A percentile compares a stretch with the other conserved stretches of the same genome.
Conservation (phyloP, 1,140 invertebrate genomes). For the Drosophila oshimai region DNA sequence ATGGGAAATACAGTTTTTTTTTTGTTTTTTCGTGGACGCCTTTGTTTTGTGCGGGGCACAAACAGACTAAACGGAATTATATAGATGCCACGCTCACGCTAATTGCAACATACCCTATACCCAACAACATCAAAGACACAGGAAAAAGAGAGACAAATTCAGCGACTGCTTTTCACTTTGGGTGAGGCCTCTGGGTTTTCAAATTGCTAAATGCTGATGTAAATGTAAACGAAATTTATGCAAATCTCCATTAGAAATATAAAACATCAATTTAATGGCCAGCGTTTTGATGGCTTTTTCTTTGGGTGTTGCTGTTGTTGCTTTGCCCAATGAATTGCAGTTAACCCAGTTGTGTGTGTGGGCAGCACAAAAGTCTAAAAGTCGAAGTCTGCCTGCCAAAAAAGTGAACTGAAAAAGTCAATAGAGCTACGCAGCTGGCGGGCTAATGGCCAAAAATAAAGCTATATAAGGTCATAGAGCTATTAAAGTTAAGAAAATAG, state of each 20-base stretch:
- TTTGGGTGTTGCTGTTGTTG: neutral
- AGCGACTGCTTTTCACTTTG: constrained; percentile 58
- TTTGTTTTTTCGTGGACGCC: constrained; percentile 54
- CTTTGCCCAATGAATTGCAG: constrained; percentile 44
- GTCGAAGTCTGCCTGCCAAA: constrained; percentile 36
- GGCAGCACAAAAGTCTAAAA: no score
- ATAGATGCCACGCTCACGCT: constrained; percentile 74
- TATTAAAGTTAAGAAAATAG: neutral
- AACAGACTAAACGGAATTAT: constrained; percentile 75
- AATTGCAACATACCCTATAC: constrained; percentile 64
- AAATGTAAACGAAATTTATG: constrained; percentile 54
- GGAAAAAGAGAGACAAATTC: constrained; percentile 20
- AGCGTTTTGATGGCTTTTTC: constrained; percentile 43
- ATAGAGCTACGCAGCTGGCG: neutral
- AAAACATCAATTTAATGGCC: constrained; percentile 57
- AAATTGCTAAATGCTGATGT: constrained; percentile 11
- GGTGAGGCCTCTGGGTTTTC: constrained; percentile 38
- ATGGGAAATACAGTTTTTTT: constrained; percentile 67
- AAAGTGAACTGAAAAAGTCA: constrained; percentile 20
- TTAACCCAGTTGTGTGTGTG: constrained; percentile 53
- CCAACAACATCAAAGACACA: constrained; percentile 18
- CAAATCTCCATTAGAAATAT: constrained; percentile 54
- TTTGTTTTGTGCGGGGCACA: constrained; percentile 68
- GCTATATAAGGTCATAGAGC: neutral
- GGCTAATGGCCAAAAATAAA: neutral